Percentiles rank a stretch among this genome's conserved stretches.
Evolutionary conservation across 2,797 vertebrate species (phyloP).

Genomic region (Alca torda): DNA sequence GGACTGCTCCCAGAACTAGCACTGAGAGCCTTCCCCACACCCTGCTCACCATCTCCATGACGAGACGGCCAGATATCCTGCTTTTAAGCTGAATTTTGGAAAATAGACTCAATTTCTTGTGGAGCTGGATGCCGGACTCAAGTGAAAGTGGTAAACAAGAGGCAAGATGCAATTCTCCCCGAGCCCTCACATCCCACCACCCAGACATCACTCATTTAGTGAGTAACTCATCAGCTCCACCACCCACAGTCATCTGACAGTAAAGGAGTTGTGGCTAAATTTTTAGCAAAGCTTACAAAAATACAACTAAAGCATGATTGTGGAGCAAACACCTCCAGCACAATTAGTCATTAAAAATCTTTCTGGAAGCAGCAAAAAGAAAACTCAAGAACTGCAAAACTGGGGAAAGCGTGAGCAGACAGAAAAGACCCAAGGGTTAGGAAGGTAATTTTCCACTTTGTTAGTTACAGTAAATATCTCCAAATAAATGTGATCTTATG

Average conservation of each 20-base stretch:
- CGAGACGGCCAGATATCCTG: not conserved
- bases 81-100: not conserved
- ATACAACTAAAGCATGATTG: not conserved
- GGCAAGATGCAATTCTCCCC: not conserved
- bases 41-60: not conserved
- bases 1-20: not conserved
- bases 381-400: not conserved
- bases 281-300: not conserved
- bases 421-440: not conserved
- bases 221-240: not conserved
- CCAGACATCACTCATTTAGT: not conserved
- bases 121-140: not conserved
- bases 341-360: not conserved
- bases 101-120: rapidly evolving
- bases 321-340: not conserved
- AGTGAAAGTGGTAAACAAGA: not conserved
- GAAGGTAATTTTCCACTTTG: not conserved
- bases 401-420: not conserved
- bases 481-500: not conserved
- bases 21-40: not conserved
- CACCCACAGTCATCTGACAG: not conserved
- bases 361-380: not conserved
- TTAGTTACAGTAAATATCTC: not conserved
- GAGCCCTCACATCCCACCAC: not conserved
- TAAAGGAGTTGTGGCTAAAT: not conserved